Conservation (phyloP, 2,113 vertebrate species). For the Pungitius pungitius region DNA sequence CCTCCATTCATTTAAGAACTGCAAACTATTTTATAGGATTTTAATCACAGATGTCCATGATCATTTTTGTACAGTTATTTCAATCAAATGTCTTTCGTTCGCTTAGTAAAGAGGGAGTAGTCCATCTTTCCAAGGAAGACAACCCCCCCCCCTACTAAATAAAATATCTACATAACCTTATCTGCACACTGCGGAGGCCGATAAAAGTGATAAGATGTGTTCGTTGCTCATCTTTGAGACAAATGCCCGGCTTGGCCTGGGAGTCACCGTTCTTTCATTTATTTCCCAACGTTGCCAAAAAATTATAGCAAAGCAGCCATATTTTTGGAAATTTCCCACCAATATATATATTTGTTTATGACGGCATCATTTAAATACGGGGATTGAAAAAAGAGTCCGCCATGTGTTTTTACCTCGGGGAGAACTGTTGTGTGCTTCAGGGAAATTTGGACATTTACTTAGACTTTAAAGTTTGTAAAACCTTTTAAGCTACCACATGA, state of each 20-base stretch:
- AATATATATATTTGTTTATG: slow-evolving; percentile 51
- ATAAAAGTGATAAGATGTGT: slow-evolving; percentile 56
- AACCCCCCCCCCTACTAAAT: slow-evolving; percentile 2
- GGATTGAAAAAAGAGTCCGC: slow-evolving; percentile 22
- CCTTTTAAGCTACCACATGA: slow-evolving; percentile 20
- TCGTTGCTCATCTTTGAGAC: slow-evolving; percentile 45
- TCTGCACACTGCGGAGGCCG: slow-evolving; percentile 32
- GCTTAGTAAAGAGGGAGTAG: background rate
- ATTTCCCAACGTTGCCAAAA: slow-evolving; percentile 45
- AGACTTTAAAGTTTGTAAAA: slow-evolving; percentile 32
- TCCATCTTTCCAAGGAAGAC: slow-evolving; percentile 20
- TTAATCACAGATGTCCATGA: background rate
- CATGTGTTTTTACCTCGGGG: slow-evolving; percentile 22
- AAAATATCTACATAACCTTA: slow-evolving; percentile 23
- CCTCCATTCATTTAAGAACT: background rate
- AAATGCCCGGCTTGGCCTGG: slow-evolving; percentile 53
- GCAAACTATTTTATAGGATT: background rate
- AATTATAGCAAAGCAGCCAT: slow-evolving; percentile 45
- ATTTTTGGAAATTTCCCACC: slow-evolving; percentile 42
- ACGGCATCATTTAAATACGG: slow-evolving; percentile 62
- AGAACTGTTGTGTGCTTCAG: slow-evolving; percentile 30
- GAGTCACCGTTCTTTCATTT: slow-evolving; percentile 57
- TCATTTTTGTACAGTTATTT: background rate
- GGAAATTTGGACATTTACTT: slow-evolving; percentile 34
- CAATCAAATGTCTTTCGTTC: slow-evolving; percentile 1